These are phyloP conservation scores for Phyto melanocephala DNA, from an alignment of 2,888 invertebrate species.

Conservation along the genomic window DNA sequence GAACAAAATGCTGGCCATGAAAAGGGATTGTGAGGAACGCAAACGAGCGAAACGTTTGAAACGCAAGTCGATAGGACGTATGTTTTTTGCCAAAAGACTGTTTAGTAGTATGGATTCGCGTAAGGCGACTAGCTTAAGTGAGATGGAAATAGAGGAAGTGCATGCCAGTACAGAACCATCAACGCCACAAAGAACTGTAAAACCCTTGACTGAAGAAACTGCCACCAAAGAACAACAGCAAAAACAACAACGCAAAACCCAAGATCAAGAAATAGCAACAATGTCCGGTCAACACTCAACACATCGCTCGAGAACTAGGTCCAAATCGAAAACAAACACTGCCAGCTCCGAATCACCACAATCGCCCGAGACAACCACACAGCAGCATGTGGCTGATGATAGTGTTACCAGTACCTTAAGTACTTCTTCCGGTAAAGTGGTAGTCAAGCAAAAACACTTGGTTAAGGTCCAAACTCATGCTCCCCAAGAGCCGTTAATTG, in stretches of 20 bases:
- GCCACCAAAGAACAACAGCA: slow-evolving; percentile 27
- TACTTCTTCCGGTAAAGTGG: slow-evolving; percentile 72
- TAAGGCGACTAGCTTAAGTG: slow-evolving; percentile 47
- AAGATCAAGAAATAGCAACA: slow-evolving; percentile 68
- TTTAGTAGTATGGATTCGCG: slow-evolving; percentile 68
- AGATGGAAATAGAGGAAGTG: slow-evolving; percentile 30
- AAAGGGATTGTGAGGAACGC: slow-evolving; percentile 78
- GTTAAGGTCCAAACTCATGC: slow-evolving; percentile 77
- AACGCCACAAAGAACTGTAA: slow-evolving; percentile 47
- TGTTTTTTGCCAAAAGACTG: slow-evolving; percentile 75
- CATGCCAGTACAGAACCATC: slow-evolving; percentile 47
- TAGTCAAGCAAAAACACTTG: slow-evolving; percentile 71
- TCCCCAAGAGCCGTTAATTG: slow-evolving; percentile 62
- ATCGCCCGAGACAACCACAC: neutral
- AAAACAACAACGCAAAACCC: neutral
- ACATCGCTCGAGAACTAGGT: slow-evolving; percentile 28
- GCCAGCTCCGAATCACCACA: slow-evolving; percentile 38
- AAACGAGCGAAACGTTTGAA: slow-evolving; percentile 76
- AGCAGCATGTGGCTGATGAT: slow-evolving; percentile 68
- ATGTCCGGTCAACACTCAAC: slow-evolving; percentile 30
- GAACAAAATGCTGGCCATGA: slow-evolving; percentile 78
- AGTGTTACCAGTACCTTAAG: slow-evolving; percentile 77
- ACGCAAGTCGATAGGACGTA: slow-evolving; percentile 76
- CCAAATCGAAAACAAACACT: slow-evolving; percentile 58
- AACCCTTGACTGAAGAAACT: slow-evolving; percentile 26